phyloP scores from a whole-genome alignment of 2,113 vertebrate species.

The Oenanthe melanoleuca region DNA sequence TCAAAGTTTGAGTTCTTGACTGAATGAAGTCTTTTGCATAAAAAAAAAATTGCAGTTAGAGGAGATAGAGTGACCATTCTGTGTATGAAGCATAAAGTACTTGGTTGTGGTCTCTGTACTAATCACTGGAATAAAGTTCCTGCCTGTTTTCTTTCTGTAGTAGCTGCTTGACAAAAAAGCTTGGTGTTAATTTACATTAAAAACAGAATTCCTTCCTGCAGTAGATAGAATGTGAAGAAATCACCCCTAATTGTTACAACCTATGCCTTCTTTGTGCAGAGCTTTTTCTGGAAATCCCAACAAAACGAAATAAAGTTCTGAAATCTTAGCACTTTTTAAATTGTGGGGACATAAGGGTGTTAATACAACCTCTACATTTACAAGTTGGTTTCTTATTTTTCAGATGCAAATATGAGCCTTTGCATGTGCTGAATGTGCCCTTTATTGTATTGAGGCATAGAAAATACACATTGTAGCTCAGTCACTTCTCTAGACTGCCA shows the following conservation, averaged over 20 bases:
- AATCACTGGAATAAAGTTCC: not conserved
- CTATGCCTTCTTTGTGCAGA: not conserved
- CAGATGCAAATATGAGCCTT: not conserved
- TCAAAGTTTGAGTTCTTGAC: not conserved
- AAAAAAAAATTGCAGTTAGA: not conserved
- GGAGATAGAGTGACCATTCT: not conserved
- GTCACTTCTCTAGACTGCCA: slow-evolving; percentile 21
- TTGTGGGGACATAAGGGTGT: not conserved
- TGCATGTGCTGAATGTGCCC: not conserved
- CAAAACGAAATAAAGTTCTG: not conserved
- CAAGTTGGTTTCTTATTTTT: slow-evolving; percentile 1
- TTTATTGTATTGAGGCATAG: slow-evolving; percentile 5
- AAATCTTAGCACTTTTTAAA: not conserved
- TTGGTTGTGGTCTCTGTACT: not conserved
- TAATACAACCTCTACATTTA: not conserved
- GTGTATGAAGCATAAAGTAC: not conserved
- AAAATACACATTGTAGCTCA: not conserved
- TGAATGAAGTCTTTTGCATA: not conserved
- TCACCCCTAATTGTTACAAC: not conserved
- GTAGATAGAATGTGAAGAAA: not conserved
- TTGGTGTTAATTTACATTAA: not conserved
- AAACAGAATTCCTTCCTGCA: not conserved
- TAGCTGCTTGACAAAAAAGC: not conserved
- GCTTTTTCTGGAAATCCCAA: not conserved
- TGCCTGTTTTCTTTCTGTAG: not conserved